Evolutionary conservation across 2,113 vertebrate genomes (phyloP).

Genomic region (Dunckerocampus dactyliophorus): DNA sequence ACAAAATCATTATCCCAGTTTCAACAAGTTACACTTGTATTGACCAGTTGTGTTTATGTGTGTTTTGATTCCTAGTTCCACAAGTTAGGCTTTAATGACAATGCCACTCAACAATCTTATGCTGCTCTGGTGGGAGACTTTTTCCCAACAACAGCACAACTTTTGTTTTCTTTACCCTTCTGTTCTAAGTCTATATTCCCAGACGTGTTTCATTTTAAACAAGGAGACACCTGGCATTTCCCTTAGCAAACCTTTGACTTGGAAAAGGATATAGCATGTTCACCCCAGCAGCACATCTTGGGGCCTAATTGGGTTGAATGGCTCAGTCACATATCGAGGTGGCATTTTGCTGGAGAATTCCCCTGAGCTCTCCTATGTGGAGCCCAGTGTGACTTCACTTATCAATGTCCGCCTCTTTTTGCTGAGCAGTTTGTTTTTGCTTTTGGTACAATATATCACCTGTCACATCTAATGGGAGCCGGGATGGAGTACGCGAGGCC

Average conservation of each 20-base stretch:
- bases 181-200: background rate
- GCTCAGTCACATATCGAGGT: conserved; percentile 52
- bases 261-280: conserved; percentile 27
- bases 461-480: conserved; percentile 71
- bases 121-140: too few species aligned
- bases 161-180: background rate
- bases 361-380: conserved; percentile 59
- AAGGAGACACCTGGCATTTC: conserved; percentile 57
- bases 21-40: too few species aligned
- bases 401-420: conserved; percentile 69
- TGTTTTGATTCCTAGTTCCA: too few species aligned
- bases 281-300: conserved; percentile 37
- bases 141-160: too few species aligned
- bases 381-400: conserved; percentile 60
- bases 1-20: too few species aligned
- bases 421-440: conserved; percentile 76
- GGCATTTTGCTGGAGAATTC: conserved; percentile 71
- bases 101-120: too few species aligned
- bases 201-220: conserved; percentile 16
- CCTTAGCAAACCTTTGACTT: conserved; percentile 48
- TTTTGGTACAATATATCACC: conserved; percentile 71
- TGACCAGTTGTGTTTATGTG: too few species aligned
- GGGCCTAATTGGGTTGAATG: conserved; percentile 60
- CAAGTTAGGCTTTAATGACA: too few species aligned
- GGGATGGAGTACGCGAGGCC: conserved; percentile 41